Evolutionary conservation across 2,888 invertebrate genomes (phyloP).

Genomic region (Heliconius sara): DNA sequence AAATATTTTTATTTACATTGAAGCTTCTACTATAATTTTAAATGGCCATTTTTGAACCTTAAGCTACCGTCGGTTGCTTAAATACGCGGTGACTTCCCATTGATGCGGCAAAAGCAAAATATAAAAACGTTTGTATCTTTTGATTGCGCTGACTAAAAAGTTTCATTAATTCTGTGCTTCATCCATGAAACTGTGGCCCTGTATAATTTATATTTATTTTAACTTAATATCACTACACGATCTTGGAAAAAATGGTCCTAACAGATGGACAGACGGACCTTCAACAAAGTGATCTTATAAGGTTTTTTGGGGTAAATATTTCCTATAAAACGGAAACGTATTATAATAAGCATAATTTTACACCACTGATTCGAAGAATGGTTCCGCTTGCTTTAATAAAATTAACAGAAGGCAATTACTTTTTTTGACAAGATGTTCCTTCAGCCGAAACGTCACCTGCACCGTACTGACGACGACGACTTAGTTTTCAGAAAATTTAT

Average conservation of each 20-base stretch:
- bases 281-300: neutral
- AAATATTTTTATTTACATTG: neutral
- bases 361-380: too few species aligned
- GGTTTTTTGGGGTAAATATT: neutral
- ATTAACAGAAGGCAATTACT: neutral
- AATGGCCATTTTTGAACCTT: neutral
- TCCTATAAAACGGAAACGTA: neutral
- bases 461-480: neutral
- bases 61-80: neutral
- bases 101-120: too few species aligned
- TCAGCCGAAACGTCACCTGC: slow-evolving; percentile 3
- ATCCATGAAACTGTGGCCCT: neutral
- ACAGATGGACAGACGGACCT: neutral
- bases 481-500: too few species aligned
- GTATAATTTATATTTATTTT: neutral
- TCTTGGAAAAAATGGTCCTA: neutral
- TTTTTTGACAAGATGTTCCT: slow-evolving; percentile 1
- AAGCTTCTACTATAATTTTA: neutral
- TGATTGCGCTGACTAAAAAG: too few species aligned
- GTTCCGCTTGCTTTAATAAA: slow-evolving; percentile 7
- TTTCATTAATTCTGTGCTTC: too few species aligned
- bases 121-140: too few species aligned
- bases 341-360: neutral
- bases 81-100: too few species aligned
- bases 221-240: neutral